These are phyloP conservation scores for Podarcis lilfordi DNA, from an alignment of 2,797 vertebrate genomes.

Conservation along the genomic window DNA sequence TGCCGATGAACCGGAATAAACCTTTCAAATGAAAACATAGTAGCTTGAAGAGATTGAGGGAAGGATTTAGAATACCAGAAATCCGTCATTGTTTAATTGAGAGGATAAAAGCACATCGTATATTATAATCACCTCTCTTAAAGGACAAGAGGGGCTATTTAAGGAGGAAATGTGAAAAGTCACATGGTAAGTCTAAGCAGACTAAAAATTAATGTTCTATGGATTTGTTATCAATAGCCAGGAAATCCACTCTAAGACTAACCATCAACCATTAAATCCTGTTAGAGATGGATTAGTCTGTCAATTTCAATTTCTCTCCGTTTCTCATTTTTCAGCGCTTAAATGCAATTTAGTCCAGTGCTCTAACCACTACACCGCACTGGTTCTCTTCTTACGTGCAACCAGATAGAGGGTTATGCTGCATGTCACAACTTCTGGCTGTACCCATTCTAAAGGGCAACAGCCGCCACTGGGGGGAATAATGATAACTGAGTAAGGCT, in stretches of 20 bases:
- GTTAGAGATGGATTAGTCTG: too few relatives aligned
- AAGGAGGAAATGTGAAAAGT: background rate
- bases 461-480: too few relatives aligned
- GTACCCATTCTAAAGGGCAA: too few relatives aligned
- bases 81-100: background rate
- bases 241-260: background rate
- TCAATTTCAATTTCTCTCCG: too few relatives aligned
- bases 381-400: too few relatives aligned
- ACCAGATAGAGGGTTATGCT: too few relatives aligned
- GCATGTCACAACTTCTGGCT: too few relatives aligned
- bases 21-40: slow-evolving; percentile 24
- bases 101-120: background rate
- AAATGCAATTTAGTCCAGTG: too few relatives aligned
- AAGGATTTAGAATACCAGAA: background rate
- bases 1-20: background rate
- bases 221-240: background rate
- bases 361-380: too few relatives aligned
- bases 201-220: background rate
- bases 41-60: background rate
- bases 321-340: too few relatives aligned
- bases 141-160: background rate
- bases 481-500: too few relatives aligned
- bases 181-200: too few relatives aligned
- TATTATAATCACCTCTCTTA: background rate
- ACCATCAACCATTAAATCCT: background rate